Conservation (phyloP, 2,113 vertebrate species). For the Tachuris rubrigastra region DNA sequence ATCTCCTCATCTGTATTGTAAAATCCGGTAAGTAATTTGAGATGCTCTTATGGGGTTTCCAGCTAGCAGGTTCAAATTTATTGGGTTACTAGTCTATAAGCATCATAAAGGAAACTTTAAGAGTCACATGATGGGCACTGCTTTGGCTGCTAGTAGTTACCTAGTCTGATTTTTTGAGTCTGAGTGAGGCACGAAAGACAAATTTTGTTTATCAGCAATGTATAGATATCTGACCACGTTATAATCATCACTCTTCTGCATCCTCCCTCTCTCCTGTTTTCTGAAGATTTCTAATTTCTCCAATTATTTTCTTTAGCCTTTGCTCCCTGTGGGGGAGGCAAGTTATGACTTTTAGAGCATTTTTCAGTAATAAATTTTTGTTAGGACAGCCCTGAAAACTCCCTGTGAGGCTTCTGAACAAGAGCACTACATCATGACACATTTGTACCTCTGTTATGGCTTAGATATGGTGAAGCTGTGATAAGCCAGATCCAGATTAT, state of each 20-base stretch:
- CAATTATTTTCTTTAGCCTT: not conserved
- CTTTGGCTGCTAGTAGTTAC: not conserved
- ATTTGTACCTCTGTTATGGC: not conserved
- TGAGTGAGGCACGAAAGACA: not conserved
- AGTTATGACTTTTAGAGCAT: not conserved
- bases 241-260: not conserved
- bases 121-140: not conserved
- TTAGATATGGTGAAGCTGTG: not conserved
- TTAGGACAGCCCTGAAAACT: not conserved
- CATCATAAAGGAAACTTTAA: not conserved
- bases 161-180: not conserved
- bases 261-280: not conserved
- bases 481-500: not conserved
- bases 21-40: not conserved
- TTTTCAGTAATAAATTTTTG: not conserved
- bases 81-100: not conserved
- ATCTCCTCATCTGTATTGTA: not conserved
- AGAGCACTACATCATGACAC: not conserved
- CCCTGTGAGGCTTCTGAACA: not conserved
- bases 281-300: not conserved
- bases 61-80: not conserved
- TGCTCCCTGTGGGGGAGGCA: not conserved
- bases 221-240: not conserved
- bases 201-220: not conserved
- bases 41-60: not conserved